phyloP scores from a whole-genome alignment of 2,113 vertebrate species.

The Tachysurus fulvidraco region DNA sequence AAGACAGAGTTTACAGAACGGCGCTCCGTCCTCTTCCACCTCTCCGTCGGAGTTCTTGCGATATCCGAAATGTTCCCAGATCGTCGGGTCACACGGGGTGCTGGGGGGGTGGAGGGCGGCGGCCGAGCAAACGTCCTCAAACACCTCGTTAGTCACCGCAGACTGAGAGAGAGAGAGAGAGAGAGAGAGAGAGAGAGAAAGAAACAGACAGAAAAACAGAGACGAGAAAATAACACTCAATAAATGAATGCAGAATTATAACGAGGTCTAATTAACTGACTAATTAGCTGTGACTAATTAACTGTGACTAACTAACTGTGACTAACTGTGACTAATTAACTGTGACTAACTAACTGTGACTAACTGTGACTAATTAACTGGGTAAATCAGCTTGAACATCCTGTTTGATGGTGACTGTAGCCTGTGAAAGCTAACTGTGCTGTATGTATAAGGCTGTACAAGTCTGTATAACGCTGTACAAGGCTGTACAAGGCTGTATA shows the following conservation, averaged over 20 bases:
- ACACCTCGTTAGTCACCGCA: conserved; percentile 37
- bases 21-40: conserved; percentile 37
- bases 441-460: too few species aligned
- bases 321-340: too few species aligned
- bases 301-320: too few species aligned
- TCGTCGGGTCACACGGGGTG: neutral
- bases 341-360: neutral
- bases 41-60: conserved; percentile 11
- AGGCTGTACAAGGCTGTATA: too few species aligned
- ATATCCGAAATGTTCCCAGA: conserved; percentile 45
- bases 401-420: neutral
- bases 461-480: too few species aligned
- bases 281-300: neutral
- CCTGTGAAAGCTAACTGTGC: neutral
- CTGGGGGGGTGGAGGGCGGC: conserved; percentile 17
- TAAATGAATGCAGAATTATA: neutral
- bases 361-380: too few species aligned
- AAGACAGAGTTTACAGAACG: conserved; percentile 34
- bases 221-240: neutral
- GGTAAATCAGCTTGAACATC: neutral
- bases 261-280: neutral
- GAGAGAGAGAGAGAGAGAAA: neutral
- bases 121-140: conserved; percentile 3
- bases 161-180: neutral
- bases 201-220: neutral